Base-by-base conservation (phyloP, 30 jellyfish, hydroid and myxozoan genomes). In the Catostylus mosaicus region DNA sequence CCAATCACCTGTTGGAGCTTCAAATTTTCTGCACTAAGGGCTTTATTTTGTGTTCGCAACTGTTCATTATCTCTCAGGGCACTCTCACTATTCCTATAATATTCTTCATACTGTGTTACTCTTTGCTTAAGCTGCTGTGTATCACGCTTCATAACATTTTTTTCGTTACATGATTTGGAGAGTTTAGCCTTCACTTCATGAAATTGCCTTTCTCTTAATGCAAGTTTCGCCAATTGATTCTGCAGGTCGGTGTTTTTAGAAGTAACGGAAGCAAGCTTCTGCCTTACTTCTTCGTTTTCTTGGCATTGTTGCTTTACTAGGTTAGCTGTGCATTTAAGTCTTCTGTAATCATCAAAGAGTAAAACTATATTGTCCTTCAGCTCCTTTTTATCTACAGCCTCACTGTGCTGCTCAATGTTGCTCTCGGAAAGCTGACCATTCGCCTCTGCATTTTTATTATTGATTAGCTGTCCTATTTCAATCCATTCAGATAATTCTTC, bases 321-420 rank as follows among this genome's bases (percentile, higher is more conserved):
- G 71, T 59, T 59, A 19, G 20, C 71, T 3, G 71, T 59, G 36
- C 71, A 23, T 59, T 59, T 59, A 6, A 59, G 71, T 6, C 71
- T 19, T 7, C 24, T 35, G 19, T 59, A 23, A 22, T 59, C 71
- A 7, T 59, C 71, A 59, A 59, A 19, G 3, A 59, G 43, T 23
- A 5, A 16, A 6, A 59, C 10, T 8, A 59, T 1, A 5, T 3
- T 2, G 1, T 59, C 18, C 19, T 59, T 59, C 27, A 59, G 5
- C 20, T 59, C 8, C 24, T 59, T 26, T 9, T 9, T 23, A 59
- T 59, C 71, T 4, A 23, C 19, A 7, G 6, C 37, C 10, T 7
- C 10, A 27, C 5, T 3, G 5, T 23, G 4, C 38, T 59, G 71
- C 20, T 10, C 16, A 43, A 9, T 43, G 54, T 43, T 43, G 14